Evolutionary conservation across 2,797 vertebrate species (phyloP).

Genomic region (Spinibarbus caldwelli): DNA sequence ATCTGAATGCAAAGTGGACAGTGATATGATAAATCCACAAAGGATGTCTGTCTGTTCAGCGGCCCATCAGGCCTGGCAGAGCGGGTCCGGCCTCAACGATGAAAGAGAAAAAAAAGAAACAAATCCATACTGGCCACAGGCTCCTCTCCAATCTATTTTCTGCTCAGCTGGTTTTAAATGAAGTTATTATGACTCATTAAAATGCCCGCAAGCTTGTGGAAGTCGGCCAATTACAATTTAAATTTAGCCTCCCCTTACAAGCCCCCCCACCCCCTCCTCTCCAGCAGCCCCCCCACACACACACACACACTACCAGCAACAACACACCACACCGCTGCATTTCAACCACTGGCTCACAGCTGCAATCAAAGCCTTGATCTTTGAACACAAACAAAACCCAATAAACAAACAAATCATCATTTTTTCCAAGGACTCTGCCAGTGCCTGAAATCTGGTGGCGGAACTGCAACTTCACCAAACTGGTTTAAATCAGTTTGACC

Average conservation of each 20-base stretch:
- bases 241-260: constrained; percentile 90
- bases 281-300: constrained; percentile 67
- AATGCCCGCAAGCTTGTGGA: constrained; percentile 99
- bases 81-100: constrained; percentile 70
- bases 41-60: constrained; percentile 64
- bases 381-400: constrained; percentile 60
- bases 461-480: constrained; percentile 31
- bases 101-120: constrained; percentile 71
- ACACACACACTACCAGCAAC: constrained; percentile 53
- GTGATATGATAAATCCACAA: constrained; percentile 54
- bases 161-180: constrained; percentile 99
- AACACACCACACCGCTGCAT: constrained; percentile 59
- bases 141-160: constrained; percentile 99
- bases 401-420: constrained; percentile 65
- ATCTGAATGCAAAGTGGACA: constrained; percentile 51
- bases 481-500: constrained; percentile 52
- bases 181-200: constrained; percentile 99
- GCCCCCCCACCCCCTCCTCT: constrained; percentile 64
- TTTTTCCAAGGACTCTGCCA: constrained; percentile 57
- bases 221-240: constrained; percentile 99
- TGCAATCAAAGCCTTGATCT: constrained; percentile 63
- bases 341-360: constrained; percentile 63
- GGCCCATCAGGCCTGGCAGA: constrained; percentile 73
- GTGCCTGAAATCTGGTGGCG: constrained; percentile 43
- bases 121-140: constrained; percentile 99